Conservation (phyloP, 2,888 invertebrate genomes). For the Auanema freiburgensis region DNA sequence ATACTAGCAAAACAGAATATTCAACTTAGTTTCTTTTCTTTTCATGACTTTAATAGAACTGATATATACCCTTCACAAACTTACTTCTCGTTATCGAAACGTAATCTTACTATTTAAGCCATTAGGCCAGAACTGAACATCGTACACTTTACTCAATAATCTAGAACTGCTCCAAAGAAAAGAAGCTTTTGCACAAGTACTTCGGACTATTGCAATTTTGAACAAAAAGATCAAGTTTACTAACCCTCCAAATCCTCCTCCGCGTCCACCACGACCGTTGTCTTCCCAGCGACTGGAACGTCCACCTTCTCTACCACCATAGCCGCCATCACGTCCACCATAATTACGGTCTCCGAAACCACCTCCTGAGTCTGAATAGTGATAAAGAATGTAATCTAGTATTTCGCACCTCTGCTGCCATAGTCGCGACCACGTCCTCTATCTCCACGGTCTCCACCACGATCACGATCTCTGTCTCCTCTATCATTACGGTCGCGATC, state of each 20-base stretch:
- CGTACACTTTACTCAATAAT: too few relatives aligned
- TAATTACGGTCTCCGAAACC: slow-evolving; percentile 15
- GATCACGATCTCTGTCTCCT: slow-evolving; percentile 16
- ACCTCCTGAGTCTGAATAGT: slow-evolving; percentile 2
- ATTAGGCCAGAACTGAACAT: too few relatives aligned
- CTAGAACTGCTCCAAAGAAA: background rate
- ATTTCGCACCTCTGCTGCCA: background rate
- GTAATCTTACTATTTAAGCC: too few relatives aligned
- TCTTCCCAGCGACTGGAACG: slow-evolving; percentile 30
- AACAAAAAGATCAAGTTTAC: slow-evolving; percentile 5
- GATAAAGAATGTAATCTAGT: background rate
- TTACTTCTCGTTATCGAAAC: too few relatives aligned
- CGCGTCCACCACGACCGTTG: slow-evolving; percentile 19
- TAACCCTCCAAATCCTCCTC: slow-evolving; percentile 24
- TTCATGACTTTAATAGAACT: too few relatives aligned
- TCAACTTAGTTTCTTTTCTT: too few relatives aligned
- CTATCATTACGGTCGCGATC: slow-evolving; percentile 25
- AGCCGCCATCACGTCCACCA: slow-evolving; percentile 20
- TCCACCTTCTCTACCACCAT: slow-evolving; percentile 18
- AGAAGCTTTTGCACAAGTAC: background rate
- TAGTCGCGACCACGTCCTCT: background rate
- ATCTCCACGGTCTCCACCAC: slow-evolving; percentile 17
- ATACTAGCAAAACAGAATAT: too few relatives aligned
- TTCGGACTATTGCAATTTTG: background rate
- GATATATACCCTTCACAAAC: too few relatives aligned